These are phyloP conservation scores for Deilephila elpenor DNA, from an alignment of 2,888 invertebrate species.

Conservation along the genomic window DNA sequence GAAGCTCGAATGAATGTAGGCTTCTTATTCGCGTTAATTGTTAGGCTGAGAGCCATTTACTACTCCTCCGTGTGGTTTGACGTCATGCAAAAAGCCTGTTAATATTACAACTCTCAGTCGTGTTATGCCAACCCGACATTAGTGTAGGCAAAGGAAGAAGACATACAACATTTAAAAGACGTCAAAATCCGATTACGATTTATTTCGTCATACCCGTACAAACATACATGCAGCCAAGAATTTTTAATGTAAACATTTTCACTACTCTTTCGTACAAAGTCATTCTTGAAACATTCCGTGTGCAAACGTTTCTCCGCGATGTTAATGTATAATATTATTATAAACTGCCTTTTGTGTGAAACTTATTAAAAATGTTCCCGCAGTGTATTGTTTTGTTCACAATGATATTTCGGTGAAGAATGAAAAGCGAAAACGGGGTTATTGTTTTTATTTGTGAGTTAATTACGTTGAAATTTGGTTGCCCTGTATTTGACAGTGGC, in stretches of 20 bases:
- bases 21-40: no score
- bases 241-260: constrained; percentile 6
- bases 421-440: constrained; percentile 11
- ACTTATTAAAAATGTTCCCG: constrained; percentile 20
- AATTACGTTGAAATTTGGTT: neutral
- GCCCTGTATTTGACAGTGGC: no score
- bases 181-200: constrained; percentile 18
- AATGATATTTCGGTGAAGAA: constrained; percentile 1
- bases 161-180: constrained; percentile 5
- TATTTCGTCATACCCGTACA: neutral
- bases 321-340: constrained; percentile 8
- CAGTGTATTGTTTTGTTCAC: constrained; percentile 11
- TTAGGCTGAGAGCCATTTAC: no score
- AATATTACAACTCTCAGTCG: no score
- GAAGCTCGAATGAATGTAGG: no score
- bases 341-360: constrained; percentile 23
- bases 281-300: neutral
- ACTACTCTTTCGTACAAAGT: neutral
- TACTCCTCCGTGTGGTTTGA: no score
- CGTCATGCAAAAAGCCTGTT: no score
- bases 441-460: constrained; percentile 14
- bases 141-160: no score
- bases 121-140: no score
- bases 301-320: neutral
- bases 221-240: constrained; percentile 2